Evolutionary conservation across 2,797 vertebrate genomes (phyloP), one percentile per base, ranked within the genome.

Genomic region (Phylloscopus collybita): DNA sequence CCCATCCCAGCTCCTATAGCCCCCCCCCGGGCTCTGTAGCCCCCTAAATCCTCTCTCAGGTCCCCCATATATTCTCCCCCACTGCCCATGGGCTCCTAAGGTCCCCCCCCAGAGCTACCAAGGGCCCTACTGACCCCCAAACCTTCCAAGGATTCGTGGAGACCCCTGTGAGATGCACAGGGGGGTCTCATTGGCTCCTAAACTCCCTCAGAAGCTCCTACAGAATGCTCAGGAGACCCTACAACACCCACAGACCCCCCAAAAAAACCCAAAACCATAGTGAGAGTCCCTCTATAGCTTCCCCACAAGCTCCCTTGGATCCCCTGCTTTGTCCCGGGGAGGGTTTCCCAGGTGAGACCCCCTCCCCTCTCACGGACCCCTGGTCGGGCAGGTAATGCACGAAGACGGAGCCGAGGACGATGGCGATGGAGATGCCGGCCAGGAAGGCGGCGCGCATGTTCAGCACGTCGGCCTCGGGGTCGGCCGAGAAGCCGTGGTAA

Each of bases 111-210:
- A 29, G 32, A 45, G 2, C 25, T 56, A 4, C 40, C 18, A 13
- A 13, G 32, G 18, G 14, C 27, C 12, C 13, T 36, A 16, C 1
- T 26, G 13, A 54, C 9, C 18, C 18, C 51, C 40, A 40, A 40
- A 40, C 26, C 16, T 36, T 2, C 8, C 13, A 29, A 16, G 5
- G 6, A 12, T 5, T n/a, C 2, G 0, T 11, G 7, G 6, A 51
- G 5, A 51, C 2, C 5, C 13, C 25, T 4, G 1, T 3, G 2
- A 13, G 5, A 27, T 32, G 9, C 13, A 44, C 4, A 11, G 6
- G 40, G 29, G 53, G 7, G 12, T 13, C 30, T 21, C 9, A 13
- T 5, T 21, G 7, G 3, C 6, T 12, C 26, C 54, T 4, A 11
- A 59, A 36, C 22, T 11, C 42, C 19, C 10, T 29, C 4, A 12